Evolutionary conservation across 2,888 invertebrate genomes (phyloP), one percentile per base, ranked within the genome.

Genomic region (Thecocarcelia acutangulata): DNA sequence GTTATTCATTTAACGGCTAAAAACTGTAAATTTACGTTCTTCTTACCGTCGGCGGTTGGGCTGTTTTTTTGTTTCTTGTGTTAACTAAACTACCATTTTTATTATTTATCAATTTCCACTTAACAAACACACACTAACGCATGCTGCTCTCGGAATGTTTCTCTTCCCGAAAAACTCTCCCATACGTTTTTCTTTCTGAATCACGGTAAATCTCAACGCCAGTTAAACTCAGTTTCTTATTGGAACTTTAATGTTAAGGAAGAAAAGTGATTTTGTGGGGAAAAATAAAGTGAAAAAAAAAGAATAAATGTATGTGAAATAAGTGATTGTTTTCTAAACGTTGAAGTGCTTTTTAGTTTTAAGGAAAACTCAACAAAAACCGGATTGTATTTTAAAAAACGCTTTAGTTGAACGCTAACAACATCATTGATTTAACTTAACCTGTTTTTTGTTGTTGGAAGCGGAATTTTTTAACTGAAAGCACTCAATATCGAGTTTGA

Each of bases 11-110:
- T 52, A 80, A 83, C 80, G 82, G 82, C 54, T 75, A 61, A 70
- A 76, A 78, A 78, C 54, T 70, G 78, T 78, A 82, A 75, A 78
- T 78, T 75, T 78, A 54, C 72, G 66, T 50, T 79, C 83, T 69
- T 56, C 68, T 80, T 73, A 78, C 82, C 87, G 88, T 85, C 86
- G 84, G 85, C 85, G 85, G 77, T 81, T 66, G 54, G 40, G 19
- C 17, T 50, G 50, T 64, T 37, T 8, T 1, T 50, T 24, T 52
- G 12, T 33, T 52, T 19, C 1, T 33, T 33, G 33, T 8, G 33
- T 42, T 44, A 59, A 40, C 69, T 64, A 69, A 74, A 80, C 64
- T 48, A 63, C 61, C 61, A 72, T 84, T 80, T 74, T 70, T 83
- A 58, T 24, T 46, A 58, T 24, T 46, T 46, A 58, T 21, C 42